Evolutionary conservation across 2,113 vertebrate genomes (phyloP).

Genomic region (Sander vitreus): DNA sequence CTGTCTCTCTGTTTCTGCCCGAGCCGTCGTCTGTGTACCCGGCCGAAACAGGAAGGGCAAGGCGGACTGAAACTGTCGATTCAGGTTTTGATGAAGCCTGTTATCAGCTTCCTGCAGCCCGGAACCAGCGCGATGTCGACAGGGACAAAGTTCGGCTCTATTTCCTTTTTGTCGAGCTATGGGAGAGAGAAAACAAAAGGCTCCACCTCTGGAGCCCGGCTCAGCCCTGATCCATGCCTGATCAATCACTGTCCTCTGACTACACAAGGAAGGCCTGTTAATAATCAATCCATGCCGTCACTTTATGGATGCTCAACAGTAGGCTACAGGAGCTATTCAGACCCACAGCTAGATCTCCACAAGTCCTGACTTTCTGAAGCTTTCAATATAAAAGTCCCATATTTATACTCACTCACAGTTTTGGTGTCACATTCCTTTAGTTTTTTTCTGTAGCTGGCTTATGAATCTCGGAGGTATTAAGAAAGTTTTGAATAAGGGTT

Average conservation of each 20-base stretch:
- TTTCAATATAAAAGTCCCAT: not conserved
- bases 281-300: not conserved
- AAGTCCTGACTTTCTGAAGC: not conserved
- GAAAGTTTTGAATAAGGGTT: not conserved
- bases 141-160: slow-evolving; percentile 73
- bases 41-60: slow-evolving; percentile 76
- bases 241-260: slow-evolving; percentile 8
- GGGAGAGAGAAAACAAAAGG: slow-evolving; percentile 52
- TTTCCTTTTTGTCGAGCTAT: slow-evolving; percentile 61
- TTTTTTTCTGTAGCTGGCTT: not conserved
- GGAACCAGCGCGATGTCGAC: slow-evolving; percentile 37
- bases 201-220: slow-evolving; percentile 45
- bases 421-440: not conserved
- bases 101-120: slow-evolving; percentile 82
- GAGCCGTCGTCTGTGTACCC: slow-evolving; percentile 52
- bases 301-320: not conserved
- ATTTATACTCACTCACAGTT: not conserved
- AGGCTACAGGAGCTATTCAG: too few relatives aligned
- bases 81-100: slow-evolving; percentile 76
- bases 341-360: not conserved
- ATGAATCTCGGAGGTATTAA: not conserved
- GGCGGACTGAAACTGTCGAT: slow-evolving; percentile 75
- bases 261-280: not conserved
- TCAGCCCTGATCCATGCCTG: not conserved
- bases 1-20: slow-evolving; percentile 33